phyloP scores from a whole-genome alignment of 1,140 invertebrate genomes.

The Drosophila navojoa region DNA sequence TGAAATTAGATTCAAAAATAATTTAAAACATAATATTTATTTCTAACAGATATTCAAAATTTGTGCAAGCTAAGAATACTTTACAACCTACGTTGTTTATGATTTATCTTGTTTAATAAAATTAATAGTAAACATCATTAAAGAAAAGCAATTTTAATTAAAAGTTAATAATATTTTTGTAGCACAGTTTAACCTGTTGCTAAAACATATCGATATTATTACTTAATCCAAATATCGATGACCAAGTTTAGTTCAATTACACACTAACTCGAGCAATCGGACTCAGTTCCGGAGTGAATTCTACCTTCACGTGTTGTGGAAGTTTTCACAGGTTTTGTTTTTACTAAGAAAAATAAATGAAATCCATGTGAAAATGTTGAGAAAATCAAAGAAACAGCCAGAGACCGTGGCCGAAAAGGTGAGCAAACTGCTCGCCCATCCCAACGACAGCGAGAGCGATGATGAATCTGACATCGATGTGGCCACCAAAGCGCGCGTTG shows the following conservation, averaged over 20 bases:
- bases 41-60: too few relatives aligned
- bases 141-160: background rate
- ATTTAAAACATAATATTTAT: too few relatives aligned
- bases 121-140: background rate
- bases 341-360: slow-evolving; percentile 32
- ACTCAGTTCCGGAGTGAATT: background rate
- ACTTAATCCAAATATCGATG: background rate
- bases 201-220: background rate
- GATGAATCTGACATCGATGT: slow-evolving; percentile 64
- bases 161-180: background rate
- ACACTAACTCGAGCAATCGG: background rate
- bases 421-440: slow-evolving; percentile 58
- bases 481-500: slow-evolving; percentile 57
- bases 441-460: slow-evolving; percentile 64
- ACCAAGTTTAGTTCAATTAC: background rate
- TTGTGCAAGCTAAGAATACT: too few relatives aligned
- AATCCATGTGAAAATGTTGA: slow-evolving; percentile 50
- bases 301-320: slow-evolving; percentile 38
- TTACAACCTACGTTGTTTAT: too few relatives aligned
- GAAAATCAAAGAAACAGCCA: slow-evolving; percentile 64
- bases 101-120: too few relatives aligned
- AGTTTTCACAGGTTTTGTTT: background rate
- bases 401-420: slow-evolving; percentile 74
- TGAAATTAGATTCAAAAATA: too few relatives aligned
- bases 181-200: background rate